A percentile compares a stretch with the other conserved stretches of the same genome.
Evolutionary conservation across 2,797 vertebrate genomes (phyloP).

Genomic region (Pangasius djambal): DNA sequence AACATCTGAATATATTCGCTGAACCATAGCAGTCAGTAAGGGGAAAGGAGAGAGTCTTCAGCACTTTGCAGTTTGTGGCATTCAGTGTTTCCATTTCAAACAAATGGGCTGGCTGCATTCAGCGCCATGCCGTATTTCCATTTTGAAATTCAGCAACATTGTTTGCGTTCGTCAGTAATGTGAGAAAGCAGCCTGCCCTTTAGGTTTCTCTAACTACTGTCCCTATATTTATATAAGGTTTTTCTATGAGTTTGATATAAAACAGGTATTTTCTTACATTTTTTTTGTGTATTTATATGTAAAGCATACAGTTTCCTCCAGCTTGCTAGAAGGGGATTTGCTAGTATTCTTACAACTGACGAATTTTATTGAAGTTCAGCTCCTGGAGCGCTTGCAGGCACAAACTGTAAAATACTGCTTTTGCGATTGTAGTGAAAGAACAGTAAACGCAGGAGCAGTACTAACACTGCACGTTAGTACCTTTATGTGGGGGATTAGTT

Average conservation of each 20-base stretch:
- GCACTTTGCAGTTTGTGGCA: neutral
- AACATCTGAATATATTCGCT: neutral
- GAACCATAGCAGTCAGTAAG: neutral
- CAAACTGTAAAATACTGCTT: neutral
- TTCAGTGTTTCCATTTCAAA: neutral
- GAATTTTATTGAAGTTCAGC: too few species aligned
- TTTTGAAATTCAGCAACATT: neutral
- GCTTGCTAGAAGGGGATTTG: too few species aligned
- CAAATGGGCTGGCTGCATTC: neutral
- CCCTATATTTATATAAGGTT: neutral
- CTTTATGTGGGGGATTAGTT: neutral
- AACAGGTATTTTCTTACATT: neutral
- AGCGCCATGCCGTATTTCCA: neutral
- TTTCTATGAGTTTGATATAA: neutral
- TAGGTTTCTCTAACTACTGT: neutral
- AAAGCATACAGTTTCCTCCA: neutral
- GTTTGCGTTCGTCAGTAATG: neutral
- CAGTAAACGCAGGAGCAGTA: neutral
- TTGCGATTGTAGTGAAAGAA: neutral
- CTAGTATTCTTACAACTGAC: neutral
- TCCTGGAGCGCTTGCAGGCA: neutral
- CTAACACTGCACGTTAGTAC: neutral
- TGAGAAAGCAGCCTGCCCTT: neutral
- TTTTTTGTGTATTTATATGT: neutral
- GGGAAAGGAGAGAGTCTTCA: neutral